These are phyloP conservation scores for Drosophila teissieri DNA, from an alignment of 1,140 invertebrate genomes.

Conservation along the genomic window DNA sequence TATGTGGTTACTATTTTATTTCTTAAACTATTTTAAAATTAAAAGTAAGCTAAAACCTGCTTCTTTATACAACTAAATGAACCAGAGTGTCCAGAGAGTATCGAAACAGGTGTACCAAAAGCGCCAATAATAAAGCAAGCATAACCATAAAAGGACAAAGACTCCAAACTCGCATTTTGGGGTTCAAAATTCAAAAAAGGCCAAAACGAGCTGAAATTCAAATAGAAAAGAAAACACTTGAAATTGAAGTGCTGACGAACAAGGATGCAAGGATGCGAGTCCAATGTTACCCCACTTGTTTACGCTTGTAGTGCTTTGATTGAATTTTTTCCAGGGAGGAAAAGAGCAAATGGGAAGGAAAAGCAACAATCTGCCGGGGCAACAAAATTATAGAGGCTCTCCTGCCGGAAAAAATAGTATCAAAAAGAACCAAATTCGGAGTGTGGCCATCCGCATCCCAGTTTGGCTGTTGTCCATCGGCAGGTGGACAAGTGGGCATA, in stretches of 20 bases:
- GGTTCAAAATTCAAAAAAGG: constrained; percentile 13
- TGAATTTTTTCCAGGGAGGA: constrained; percentile 50
- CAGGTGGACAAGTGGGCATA: constrained; percentile 26
- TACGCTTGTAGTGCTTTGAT: constrained; percentile 76
- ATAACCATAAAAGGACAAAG: constrained; percentile 15
- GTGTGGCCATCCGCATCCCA: constrained; percentile 12
- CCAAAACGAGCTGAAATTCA: constrained; percentile 6
- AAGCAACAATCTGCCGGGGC: constrained; percentile 60
- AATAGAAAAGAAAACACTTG: constrained; percentile 50
- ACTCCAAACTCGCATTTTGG: constrained; percentile 3
- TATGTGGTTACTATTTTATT: too few species aligned
- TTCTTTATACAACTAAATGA: not conserved
- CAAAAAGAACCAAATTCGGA: constrained; percentile 58
- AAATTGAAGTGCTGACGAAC: constrained; percentile 46
- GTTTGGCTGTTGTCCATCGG: constrained; percentile 26
- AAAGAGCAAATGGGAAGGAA: not conserved
- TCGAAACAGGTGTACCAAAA: constrained; percentile 21
- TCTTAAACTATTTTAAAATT: not conserved
- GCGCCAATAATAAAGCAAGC: constrained; percentile 7
- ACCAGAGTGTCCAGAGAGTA: not conserved
- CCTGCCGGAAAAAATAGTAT: constrained; percentile 38
- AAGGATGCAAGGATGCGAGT: constrained; percentile 37
- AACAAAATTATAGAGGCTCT: constrained; percentile 49
- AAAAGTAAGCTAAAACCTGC: not conserved
- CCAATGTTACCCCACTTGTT: constrained; percentile 68